Conservation (phyloP, 2,113 vertebrate species). For the Podarcis raffonei region DNA sequence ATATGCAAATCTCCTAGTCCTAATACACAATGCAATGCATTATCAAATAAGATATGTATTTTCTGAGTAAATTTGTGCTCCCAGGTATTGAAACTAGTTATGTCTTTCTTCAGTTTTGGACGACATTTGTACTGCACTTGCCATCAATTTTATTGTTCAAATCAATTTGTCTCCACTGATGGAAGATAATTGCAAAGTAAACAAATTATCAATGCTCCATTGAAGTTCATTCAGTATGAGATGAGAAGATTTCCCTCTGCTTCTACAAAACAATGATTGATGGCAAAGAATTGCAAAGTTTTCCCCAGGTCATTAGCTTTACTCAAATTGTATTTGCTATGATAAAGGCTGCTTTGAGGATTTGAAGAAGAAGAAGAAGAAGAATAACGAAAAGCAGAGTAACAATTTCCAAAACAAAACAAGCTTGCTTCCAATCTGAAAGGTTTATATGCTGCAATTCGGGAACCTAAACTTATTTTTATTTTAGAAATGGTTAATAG, state of each 20-base stretch:
- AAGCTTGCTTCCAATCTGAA: background rate
- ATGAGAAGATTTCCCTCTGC: constrained; percentile 62
- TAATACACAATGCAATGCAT: background rate
- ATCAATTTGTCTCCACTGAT: constrained; percentile 96
- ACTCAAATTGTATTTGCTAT: background rate
- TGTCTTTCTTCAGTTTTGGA: constrained; percentile 70
- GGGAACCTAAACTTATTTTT: background rate
- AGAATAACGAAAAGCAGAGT: background rate
- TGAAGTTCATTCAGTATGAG: constrained; percentile 83
- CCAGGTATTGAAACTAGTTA: constrained; percentile 65
- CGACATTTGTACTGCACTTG: constrained; percentile 68
- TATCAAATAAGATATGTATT: constrained; percentile 6
- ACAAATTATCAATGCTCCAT: constrained; percentile 92
- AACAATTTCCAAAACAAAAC: background rate
- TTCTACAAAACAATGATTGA: constrained; percentile 54
- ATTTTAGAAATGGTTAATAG: background rate
- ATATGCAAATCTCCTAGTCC: background rate
- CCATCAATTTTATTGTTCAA: constrained; percentile 82
- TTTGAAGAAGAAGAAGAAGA: background rate
- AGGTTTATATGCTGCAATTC: background rate
- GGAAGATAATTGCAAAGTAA: constrained; percentile 98
- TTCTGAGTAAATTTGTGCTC: constrained; percentile 43
- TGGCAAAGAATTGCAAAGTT: constrained; percentile 2
- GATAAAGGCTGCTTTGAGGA: background rate
- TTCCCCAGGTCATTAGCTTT: background rate